Percentiles rank a stretch among this genome's conserved stretches.
phyloP scores from a whole-genome alignment of 2,888 invertebrate genomes.

The Mechanitis messenoides region DNA sequence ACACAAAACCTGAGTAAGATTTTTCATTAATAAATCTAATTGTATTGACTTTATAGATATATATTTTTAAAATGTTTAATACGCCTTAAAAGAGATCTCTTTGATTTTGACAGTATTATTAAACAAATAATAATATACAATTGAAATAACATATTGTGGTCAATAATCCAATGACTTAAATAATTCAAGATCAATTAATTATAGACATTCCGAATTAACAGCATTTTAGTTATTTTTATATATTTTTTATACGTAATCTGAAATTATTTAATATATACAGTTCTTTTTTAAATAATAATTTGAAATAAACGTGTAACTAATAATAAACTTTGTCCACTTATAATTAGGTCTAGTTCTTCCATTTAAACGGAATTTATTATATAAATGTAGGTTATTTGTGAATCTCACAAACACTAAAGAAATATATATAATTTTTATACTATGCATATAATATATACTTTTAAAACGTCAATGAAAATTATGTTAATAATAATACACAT shows the following conservation, averaged over 20 bases:
- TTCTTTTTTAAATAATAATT: too few relatives aligned
- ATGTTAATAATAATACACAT: too few relatives aligned
- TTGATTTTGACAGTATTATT: background rate
- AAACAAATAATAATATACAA: background rate
- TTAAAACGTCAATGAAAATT: too few relatives aligned
- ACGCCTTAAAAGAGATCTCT: slow-evolving; percentile 1
- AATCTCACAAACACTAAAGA: slow-evolving; percentile 1
- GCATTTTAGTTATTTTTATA: background rate
- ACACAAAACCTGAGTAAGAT: background rate
- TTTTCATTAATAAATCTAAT: background rate
- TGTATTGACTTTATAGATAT: background rate
- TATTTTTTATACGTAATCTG: too few relatives aligned
- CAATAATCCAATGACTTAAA: too few relatives aligned
- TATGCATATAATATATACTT: too few relatives aligned
- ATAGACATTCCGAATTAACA: background rate
- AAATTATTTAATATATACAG: too few relatives aligned
- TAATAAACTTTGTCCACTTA: too few relatives aligned
- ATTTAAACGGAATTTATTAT: slow-evolving; percentile 2
- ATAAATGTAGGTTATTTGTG: background rate
- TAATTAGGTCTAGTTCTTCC: background rate
- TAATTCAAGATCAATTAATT: background rate
- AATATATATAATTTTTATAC: background rate
- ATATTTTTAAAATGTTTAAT: background rate
- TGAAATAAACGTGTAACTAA: too few relatives aligned
- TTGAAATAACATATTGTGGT: too few relatives aligned